Evolutionary conservation across 1,140 invertebrate genomes (phyloP).

Genomic region (Pseudoatta argentina): DNA sequence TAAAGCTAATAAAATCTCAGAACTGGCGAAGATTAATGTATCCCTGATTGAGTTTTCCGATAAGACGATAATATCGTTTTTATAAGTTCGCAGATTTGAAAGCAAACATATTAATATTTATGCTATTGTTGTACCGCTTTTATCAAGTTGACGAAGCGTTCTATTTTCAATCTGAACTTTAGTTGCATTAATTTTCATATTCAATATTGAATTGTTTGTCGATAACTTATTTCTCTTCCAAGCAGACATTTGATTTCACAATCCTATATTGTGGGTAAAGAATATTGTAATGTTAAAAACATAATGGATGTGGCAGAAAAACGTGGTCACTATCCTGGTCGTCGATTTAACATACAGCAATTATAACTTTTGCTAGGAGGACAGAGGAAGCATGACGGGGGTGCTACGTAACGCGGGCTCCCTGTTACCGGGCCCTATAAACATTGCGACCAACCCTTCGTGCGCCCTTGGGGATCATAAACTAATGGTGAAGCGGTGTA

Average conservation of each 20-base stretch:
- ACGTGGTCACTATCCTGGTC: conserved; percentile 25
- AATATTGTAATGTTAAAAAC: conserved; percentile 25
- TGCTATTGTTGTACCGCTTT: neutral
- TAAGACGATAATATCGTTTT: neutral
- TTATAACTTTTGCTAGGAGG: conserved; percentile 81
- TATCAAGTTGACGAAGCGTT: neutral
- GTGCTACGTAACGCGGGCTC: conserved; percentile 47
- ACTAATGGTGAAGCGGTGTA: conserved; percentile 81
- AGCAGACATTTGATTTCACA: neutral
- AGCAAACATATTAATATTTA: conserved; percentile 13
- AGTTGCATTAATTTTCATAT: neutral
- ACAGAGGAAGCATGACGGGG: conserved; percentile 43
- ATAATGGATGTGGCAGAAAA: conserved; percentile 1
- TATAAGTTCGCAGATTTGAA: neutral
- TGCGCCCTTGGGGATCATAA: conserved; percentile 81
- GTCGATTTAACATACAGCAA: conserved; percentile 80
- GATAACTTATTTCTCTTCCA: neutral
- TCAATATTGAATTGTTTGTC: neutral
- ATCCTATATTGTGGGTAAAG: neutral
- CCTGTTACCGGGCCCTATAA: conserved; percentile 73
- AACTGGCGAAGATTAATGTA: conserved; percentile 6
- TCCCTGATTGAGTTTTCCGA: neutral
- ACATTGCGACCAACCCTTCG: conserved; percentile 74
- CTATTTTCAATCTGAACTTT: neutral
- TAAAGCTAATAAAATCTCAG: neutral